Evolutionary conservation across 1,140 invertebrate genomes (phyloP), one percentile per base, ranked within the genome.

Genomic region (Temnothorax curvispinosus): DNA sequence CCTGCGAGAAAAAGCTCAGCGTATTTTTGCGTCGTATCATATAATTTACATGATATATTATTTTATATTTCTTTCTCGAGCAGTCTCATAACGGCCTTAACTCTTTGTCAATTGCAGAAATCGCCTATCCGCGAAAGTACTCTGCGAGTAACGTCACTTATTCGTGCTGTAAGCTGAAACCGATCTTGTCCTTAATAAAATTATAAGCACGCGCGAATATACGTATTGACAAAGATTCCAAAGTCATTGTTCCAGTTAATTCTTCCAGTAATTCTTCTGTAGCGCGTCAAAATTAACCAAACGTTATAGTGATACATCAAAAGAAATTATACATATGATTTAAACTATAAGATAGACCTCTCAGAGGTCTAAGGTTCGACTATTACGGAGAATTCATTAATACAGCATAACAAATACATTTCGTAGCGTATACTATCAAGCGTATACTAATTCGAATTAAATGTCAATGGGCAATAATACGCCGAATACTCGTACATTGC

Each of bases 11-110:
- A 80, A 71, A 88, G 54, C 27, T 76, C 41, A 62, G 21, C 74
- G 35, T 75, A 87, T 76, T 86, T 86, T 87, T 2, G 21, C 38
- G 21, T 85, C 69, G 62, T 67, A 15, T 54, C 47, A 54, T 71
- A 87, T 71, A 87, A 78, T 65, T 47, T 52, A 52, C 38, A 38
- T 78, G 64, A 88, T 71, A 62, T 86, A 88, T 78, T 62, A 65
- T 13, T 13, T 9, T 11, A 64, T 35, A 54, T 82, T 85, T 58
- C 54, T 11, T 13, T 11, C 38, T 32, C 64, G 35, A 71, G 47
- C n/a, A 35, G 21, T 47, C 38, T 62, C 56, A 67, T 64, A 11
- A n/a, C 60, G 27, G 44, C 35, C 5, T 80, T 81, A 44, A 27
- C 21, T 71, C 35, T 13, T 78, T 78, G 76, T 78, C 58, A 65